Evolutionary conservation across 1,140 invertebrate species (phyloP).

Genomic region (Drosophila teissieri): DNA sequence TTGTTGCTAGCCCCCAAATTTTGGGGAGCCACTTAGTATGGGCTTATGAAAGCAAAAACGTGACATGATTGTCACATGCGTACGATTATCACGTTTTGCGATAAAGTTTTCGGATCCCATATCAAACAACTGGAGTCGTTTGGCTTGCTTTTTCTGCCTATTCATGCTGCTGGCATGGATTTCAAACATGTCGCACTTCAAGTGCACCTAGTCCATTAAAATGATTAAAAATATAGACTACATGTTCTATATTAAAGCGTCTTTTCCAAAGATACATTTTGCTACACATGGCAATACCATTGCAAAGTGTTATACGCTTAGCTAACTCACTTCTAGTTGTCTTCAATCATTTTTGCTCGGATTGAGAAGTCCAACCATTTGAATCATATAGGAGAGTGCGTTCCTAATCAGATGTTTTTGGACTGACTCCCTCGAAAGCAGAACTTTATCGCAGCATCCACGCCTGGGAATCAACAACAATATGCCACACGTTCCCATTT

Average conservation of each 20-base stretch:
- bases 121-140: background rate
- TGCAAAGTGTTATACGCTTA: too few relatives aligned
- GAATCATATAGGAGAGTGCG: too few relatives aligned
- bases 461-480: background rate
- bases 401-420: too few relatives aligned
- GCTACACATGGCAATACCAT: too few relatives aligned
- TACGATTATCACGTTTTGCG: constrained; percentile 54
- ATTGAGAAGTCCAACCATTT: too few relatives aligned
- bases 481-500: too few relatives aligned
- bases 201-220: background rate
- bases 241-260: too few relatives aligned
- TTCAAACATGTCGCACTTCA: background rate
- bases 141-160: too few relatives aligned
- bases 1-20: constrained; percentile 39
- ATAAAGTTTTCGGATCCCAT: constrained; percentile 20
- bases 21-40: background rate
- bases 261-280: too few relatives aligned
- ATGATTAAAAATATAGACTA: too few relatives aligned
- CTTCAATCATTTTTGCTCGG: too few relatives aligned
- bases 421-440: background rate
- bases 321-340: too few relatives aligned
- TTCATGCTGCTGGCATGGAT: background rate
- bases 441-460: background rate
- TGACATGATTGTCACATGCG: constrained; percentile 57
- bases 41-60: constrained; percentile 41